Conservation (phyloP, 2,888 invertebrate genomes). For the Odontocerum albicorne region DNA sequence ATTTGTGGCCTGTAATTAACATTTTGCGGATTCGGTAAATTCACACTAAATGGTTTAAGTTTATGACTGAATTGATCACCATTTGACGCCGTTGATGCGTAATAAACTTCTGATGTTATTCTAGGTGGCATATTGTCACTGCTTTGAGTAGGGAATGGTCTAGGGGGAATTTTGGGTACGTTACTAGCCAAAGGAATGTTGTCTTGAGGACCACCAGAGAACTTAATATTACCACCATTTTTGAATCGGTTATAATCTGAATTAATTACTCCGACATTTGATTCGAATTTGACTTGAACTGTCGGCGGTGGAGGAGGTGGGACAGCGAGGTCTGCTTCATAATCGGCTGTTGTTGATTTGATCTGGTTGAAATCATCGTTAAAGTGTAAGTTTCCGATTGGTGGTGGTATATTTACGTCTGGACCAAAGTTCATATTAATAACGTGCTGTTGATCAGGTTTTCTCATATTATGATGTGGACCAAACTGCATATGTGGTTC, state of each 20-base stretch:
- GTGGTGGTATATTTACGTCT: slow-evolving; percentile 28
- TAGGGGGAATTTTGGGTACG: slow-evolving; percentile 49
- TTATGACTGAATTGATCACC: slow-evolving; percentile 43
- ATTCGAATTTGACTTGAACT: slow-evolving; percentile 40
- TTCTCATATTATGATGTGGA: slow-evolving; percentile 42
- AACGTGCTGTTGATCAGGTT: slow-evolving; percentile 12
- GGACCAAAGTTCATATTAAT: slow-evolving; percentile 25
- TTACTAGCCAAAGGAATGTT: slow-evolving; percentile 54
- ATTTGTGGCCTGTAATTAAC: slow-evolving; percentile 19
- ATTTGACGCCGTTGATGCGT: slow-evolving; percentile 50
- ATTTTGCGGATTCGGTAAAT: slow-evolving; percentile 41
- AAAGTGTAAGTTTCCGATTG: slow-evolving; percentile 27
- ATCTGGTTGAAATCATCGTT: slow-evolving; percentile 19
- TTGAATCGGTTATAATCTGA: slow-evolving; percentile 46
- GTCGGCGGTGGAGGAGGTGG: slow-evolving; percentile 55
- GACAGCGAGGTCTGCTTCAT: slow-evolving; percentile 54
- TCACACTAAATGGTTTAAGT: slow-evolving; percentile 49
- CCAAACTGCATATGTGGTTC: slow-evolving; percentile 53
- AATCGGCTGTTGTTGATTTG: slow-evolving; percentile 41
- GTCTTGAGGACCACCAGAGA: slow-evolving; percentile 44
- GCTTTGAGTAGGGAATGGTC: slow-evolving; percentile 21
- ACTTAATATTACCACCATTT: slow-evolving; percentile 40
- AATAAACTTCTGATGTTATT: slow-evolving; percentile 56
- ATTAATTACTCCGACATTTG: slow-evolving; percentile 38
- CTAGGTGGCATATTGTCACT: slow-evolving; percentile 48